Base-by-base conservation (phyloP, 2,888 invertebrate species). In the Amiota communis region DNA sequence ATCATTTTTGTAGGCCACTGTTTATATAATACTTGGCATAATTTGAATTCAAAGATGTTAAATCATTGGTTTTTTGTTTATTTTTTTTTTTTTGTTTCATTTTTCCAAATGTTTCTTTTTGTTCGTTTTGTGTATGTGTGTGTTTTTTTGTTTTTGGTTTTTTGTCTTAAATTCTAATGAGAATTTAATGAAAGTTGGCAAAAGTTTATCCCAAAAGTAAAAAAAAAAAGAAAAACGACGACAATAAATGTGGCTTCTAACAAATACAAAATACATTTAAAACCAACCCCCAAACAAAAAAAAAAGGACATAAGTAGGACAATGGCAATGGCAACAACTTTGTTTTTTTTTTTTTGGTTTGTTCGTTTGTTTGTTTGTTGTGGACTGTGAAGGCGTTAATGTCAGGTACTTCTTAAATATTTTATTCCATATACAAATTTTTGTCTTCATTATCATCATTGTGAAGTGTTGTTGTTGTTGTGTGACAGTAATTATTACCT, bases 11-110 rank as follows among this genome's bases (percentile, higher is more conserved):
- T n/a, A n/a, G n/a, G n/a, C n/a, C n/a, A n/a, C n/a, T n/a, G 23
- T 23, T 2, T 23, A 23, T 23, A 23, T 23, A 23, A 2, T 23
- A 23, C 3, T 23, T 23, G 1, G 3, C 1, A 23, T 23, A 23
- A 23, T 2, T 23, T 23, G 23, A 23, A 23, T 23, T 23, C 79
- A 79, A 79, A 82, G 71, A 82, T 77, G 80, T 75, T 80, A 76
- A 74, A 68, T 72, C 74, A 64, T 13, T 70, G 67, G 49, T 71
- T 68, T 81, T 79, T 84, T 78, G 79, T 86, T 84, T 82, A 78
- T 78, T 84, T 77, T 72, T 74, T 68, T 63, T 71, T 11, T 17
- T 17, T 36, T 13, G 15, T 17, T 57, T n/a, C n/a, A n/a, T n/a
- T n/a, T n/a, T n/a, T n/a, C n/a, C n/a, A n/a, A n/a, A n/a, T n/a